phyloP scores from a whole-genome alignment of 2,888 invertebrate genomes.

The Deilephila porcellus region DNA sequence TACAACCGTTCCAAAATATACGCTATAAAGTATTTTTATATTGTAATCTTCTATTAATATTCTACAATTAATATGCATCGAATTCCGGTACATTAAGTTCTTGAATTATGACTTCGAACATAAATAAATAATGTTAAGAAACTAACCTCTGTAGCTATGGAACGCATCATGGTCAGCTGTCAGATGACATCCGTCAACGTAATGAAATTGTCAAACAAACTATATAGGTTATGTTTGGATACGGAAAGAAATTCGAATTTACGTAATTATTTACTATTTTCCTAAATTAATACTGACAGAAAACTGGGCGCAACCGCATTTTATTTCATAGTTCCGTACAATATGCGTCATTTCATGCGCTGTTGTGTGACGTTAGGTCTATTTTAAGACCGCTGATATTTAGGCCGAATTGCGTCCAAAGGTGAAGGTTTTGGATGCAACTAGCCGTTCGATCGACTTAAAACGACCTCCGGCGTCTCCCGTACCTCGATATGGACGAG shows the following conservation, averaged over 20 bases:
- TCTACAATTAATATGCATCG: not conserved
- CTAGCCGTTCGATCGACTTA: conserved; percentile 63
- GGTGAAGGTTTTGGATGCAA: conserved; percentile 77
- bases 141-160: not conserved
- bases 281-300: conserved; percentile 38
- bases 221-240: conserved; percentile 67
- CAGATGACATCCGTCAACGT: conserved; percentile 32
- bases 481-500: conserved; percentile 75
- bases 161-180: conserved; percentile 47
- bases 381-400: conserved; percentile 74
- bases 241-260: conserved; percentile 54
- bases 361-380: conserved; percentile 65
- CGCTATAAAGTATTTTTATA: not conserved
- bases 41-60: too few relatives aligned
- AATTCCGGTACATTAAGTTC: too few relatives aligned
- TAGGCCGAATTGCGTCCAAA: conserved; percentile 77
- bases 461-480: conserved; percentile 57
- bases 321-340: conserved; percentile 38
- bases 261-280: conserved; percentile 44
- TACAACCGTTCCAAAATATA: too few relatives aligned
- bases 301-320: conserved; percentile 38
- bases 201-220: conserved; percentile 52
- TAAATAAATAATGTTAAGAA: not conserved
- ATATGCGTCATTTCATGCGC: conserved; percentile 45
- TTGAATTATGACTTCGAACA: too few relatives aligned